Evolutionary conservation across 2,888 invertebrate species (phyloP).

Genomic region (Aspidiotus destructor): DNA sequence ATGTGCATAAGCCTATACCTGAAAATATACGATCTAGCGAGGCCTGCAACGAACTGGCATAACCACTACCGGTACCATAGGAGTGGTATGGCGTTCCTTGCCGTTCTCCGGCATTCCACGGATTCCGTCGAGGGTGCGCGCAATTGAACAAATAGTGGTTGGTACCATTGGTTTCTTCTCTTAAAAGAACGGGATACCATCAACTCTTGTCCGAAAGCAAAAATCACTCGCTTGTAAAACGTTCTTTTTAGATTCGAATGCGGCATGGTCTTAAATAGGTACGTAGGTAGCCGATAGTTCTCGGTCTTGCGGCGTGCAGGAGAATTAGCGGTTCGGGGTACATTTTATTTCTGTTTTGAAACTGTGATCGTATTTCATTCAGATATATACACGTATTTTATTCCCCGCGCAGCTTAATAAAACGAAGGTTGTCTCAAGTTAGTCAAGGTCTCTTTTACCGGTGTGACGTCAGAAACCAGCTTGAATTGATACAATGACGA

Average conservation of each 20-base stretch:
- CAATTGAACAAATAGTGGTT: conserved; percentile 10
- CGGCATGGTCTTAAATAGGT: conserved; percentile 11
- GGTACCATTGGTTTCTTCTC: conserved; percentile 24
- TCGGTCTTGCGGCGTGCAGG: too few relatives aligned
- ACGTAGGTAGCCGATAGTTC: neutral
- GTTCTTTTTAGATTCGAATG: neutral
- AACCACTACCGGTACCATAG: too few relatives aligned
- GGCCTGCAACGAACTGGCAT: too few relatives aligned
- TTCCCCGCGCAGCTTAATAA: conserved; percentile 12
- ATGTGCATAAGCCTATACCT: too few relatives aligned
- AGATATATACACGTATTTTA: too few relatives aligned
- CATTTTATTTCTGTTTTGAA: too few relatives aligned
- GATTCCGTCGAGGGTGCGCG: conserved; percentile 17
- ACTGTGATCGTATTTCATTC: too few relatives aligned
- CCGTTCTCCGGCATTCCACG: conserved; percentile 12
- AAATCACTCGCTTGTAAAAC: neutral
- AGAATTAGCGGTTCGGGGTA: too few relatives aligned
- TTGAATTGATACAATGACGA: neutral
- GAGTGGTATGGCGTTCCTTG: neutral
- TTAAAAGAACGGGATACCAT: conserved; percentile 2
- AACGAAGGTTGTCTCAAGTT: conserved; percentile 28
- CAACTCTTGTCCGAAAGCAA: too few relatives aligned
- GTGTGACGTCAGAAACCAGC: conserved; percentile 27
- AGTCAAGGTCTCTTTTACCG: conserved; percentile 26
- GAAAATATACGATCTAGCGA: too few relatives aligned